Percentiles rank a stretch among this genome's conserved stretches.
Conservation (phyloP, 2,113 vertebrate species). For the Pyxicephalus adspersus region DNA sequence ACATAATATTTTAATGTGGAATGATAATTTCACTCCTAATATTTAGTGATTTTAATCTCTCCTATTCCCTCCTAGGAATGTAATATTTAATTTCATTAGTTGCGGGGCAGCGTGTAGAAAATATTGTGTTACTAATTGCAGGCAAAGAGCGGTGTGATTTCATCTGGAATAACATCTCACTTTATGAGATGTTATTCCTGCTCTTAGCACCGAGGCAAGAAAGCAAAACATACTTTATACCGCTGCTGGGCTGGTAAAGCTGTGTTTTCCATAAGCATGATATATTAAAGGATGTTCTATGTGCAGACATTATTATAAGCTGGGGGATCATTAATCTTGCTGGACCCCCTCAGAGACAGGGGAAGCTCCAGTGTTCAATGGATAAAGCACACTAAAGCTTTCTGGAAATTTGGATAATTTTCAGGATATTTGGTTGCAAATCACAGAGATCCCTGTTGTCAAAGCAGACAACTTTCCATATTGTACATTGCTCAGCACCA, state of each 20-base stretch:
- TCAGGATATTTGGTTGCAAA: no score
- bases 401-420: background rate
- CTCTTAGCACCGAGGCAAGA: background rate
- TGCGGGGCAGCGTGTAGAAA: no score
- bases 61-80: no score
- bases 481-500: background rate
- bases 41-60: no score
- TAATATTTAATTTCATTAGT: no score
- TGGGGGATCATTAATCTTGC: background rate
- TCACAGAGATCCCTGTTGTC: no score
- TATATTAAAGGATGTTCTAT: background rate
- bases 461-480: background rate
- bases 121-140: no score
- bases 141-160: background rate
- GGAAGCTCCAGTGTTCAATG: background rate
- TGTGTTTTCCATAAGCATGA: no score
- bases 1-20: no score
- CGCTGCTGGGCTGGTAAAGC: background rate
- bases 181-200: constrained; percentile 1
- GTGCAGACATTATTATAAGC: background rate
- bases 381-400: background rate
- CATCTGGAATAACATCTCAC: background rate
- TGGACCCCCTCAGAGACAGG: background rate
- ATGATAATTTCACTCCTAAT: no score
- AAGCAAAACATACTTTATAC: background rate